Percentiles rank a stretch among this genome's conserved stretches.
Conservation (phyloP, 2,113 vertebrate genomes). For the Acrocephalus kingi region DNA sequence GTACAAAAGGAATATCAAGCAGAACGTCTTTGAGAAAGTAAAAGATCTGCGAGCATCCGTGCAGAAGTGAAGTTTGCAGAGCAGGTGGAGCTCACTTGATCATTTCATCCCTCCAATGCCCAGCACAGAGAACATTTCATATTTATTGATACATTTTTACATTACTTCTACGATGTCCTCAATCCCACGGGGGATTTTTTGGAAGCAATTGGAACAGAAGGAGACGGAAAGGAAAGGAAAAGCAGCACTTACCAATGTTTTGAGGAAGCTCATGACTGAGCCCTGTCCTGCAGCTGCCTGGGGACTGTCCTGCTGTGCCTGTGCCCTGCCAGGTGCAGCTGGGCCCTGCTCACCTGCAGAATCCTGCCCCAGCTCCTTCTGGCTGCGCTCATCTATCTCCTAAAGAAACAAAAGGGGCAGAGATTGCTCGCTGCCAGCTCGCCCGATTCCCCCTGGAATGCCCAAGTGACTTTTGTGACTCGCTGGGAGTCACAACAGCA, state of each 20-base stretch:
- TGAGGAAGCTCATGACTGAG: slow-evolving; percentile 98
- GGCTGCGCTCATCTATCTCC: slow-evolving; percentile 67
- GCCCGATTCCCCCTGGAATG: slow-evolving; percentile 53
- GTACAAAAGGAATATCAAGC: neutral
- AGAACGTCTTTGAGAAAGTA: neutral
- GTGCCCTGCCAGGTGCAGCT: neutral
- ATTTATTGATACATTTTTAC: neutral
- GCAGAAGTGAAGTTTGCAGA: neutral
- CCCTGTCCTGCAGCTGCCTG: slow-evolving; percentile 65
- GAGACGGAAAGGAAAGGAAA: neutral
- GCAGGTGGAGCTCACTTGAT: neutral
- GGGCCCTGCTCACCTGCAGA: neutral
- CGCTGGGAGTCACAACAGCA: slow-evolving; percentile 52
- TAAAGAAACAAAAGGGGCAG: slow-evolving; percentile 34
- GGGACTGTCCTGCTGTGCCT: slow-evolving; percentile 42
- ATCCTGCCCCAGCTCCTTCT: neutral
- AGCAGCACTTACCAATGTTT: slow-evolving; percentile 85
- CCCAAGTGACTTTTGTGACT: slow-evolving; percentile 55
- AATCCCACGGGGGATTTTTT: neutral
- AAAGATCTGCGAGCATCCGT: neutral
- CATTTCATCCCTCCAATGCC: neutral
- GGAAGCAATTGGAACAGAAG: neutral
- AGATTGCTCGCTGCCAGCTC: slow-evolving; percentile 41
- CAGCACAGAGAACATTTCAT: rapidly evolving
- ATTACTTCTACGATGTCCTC: rapidly evolving